phyloP scores from a whole-genome alignment of 2,113 vertebrate genomes.

The Entomyzon cyanotis region DNA sequence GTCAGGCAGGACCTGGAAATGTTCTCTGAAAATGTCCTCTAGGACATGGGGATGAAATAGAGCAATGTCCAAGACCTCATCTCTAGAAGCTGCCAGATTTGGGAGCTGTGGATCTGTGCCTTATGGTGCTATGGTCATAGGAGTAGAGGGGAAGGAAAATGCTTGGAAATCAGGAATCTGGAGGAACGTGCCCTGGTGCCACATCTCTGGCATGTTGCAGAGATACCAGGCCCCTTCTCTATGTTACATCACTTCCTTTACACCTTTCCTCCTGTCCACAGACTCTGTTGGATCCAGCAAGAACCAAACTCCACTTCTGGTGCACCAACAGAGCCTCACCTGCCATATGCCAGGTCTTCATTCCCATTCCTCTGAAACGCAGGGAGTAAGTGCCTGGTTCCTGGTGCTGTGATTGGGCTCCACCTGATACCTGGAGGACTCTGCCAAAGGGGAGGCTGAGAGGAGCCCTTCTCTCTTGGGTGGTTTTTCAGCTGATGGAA shows the following conservation, averaged over 20 bases:
- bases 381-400: neutral
- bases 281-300: neutral
- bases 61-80: neutral
- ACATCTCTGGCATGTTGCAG: neutral
- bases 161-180: neutral
- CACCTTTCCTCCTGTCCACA: neutral
- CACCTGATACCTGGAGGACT: neutral
- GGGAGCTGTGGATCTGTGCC: neutral
- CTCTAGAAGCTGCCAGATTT: neutral
- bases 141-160: neutral
- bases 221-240: neutral
- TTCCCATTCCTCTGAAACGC: neutral
- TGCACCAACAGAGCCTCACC: neutral
- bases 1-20: neutral
- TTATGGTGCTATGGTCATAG: neutral
- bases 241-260: neutral
- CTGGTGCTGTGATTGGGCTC: neutral
- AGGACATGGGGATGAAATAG: neutral
- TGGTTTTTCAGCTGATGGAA: neutral
- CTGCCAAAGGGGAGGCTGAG: neutral
- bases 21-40: neutral
- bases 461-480: neutral
- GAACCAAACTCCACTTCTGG: neutral
- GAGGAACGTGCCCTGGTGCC: neutral
- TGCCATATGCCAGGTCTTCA: accelerated